Conservation (phyloP, 2,888 invertebrate genomes). For the Ptychoptera contaminata region DNA sequence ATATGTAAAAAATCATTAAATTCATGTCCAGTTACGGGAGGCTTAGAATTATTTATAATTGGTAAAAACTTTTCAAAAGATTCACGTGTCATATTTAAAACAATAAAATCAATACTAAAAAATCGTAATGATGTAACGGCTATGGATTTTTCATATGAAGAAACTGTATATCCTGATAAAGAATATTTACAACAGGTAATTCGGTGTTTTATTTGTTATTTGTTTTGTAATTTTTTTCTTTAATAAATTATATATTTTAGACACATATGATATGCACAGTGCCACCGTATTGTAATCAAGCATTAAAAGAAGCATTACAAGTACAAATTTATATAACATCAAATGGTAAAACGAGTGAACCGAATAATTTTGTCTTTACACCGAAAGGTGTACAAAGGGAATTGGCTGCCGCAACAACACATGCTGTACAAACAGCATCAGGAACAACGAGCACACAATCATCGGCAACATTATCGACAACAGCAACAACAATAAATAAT, state of each 20-base stretch:
- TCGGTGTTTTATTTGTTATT: constrained; percentile 4
- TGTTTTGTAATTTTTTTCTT: constrained; percentile 5
- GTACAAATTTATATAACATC: constrained; percentile 68
- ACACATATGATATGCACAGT: constrained; percentile 78
- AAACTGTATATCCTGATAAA: constrained; percentile 70
- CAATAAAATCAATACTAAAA: constrained; percentile 18
- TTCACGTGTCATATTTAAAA: constrained; percentile 65
- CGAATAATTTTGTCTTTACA: constrained; percentile 70
- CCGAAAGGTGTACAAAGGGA: constrained; percentile 33
- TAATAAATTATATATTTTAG: constrained; percentile 33
- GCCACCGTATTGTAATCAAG: constrained; percentile 55
- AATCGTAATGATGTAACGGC: constrained; percentile 21
- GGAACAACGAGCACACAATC: neutral
- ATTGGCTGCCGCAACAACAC: constrained; percentile 25
- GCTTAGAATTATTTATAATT: constrained; percentile 70
- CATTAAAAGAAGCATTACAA: constrained; percentile 47
- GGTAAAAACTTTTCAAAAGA: constrained; percentile 89
- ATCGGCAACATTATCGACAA: too few relatives aligned
- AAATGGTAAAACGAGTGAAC: constrained; percentile 73
- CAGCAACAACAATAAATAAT: too few relatives aligned
- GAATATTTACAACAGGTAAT: constrained; percentile 75
- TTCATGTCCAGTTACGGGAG: constrained; percentile 64
- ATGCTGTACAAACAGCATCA: neutral
- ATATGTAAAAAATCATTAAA: constrained; percentile 78
- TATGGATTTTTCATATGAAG: constrained; percentile 51